Base-by-base conservation (phyloP, 2,113 vertebrate genomes). In the Oryzias melastigma region DNA sequence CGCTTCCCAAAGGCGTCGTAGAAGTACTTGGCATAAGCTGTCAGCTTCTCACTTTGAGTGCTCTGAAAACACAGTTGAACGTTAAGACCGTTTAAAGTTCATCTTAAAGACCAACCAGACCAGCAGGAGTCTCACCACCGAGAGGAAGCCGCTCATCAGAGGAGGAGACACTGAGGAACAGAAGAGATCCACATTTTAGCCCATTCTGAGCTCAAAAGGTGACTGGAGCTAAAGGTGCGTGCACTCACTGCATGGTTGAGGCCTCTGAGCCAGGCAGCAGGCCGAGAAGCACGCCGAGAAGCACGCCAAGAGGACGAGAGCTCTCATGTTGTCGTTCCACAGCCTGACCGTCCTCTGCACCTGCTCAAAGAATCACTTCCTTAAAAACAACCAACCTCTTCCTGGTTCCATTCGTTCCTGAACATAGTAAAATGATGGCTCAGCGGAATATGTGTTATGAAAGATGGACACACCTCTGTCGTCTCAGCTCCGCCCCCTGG, bases 171-270 rank as follows among this genome's bases (percentile, higher is more conserved):
- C 83, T 85, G 75, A 4, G 24, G 46, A 52, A 55, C 41, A 0
- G 58, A 68, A 52, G 2, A 15, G 19, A 10, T 4, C 6, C 18
- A 45, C 12, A 16, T 24, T 27, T 10, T 35, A 0, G 19, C n/a
- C 14, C 0, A 17, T 5, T 35, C 47, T 50, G 14, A 35, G 46
- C 25, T 29, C 12, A 18, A n/a, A 47, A 5, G 44, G 2, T 7
- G 14, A n/a, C 1, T 7, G 14, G 7, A 48, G 27, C 19, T 1
- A 12, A 24, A 24, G 24, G 16, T 14, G 16, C 1, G 41, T 7
- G 58, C 71, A 87, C 89, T 90, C 46, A 90, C 89, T 52, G 82
- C 90, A 91, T 46, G 16, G 71, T 5, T 24, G 48, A 8, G 89
- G 89, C 42, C 3, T 82, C 43, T 84, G 86, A 45, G 84, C 80